A percentile compares a stretch with the other conserved stretches of the same genome.
Conservation (phyloP, 2,888 invertebrate genomes). For the Notodonta ziczac region DNA sequence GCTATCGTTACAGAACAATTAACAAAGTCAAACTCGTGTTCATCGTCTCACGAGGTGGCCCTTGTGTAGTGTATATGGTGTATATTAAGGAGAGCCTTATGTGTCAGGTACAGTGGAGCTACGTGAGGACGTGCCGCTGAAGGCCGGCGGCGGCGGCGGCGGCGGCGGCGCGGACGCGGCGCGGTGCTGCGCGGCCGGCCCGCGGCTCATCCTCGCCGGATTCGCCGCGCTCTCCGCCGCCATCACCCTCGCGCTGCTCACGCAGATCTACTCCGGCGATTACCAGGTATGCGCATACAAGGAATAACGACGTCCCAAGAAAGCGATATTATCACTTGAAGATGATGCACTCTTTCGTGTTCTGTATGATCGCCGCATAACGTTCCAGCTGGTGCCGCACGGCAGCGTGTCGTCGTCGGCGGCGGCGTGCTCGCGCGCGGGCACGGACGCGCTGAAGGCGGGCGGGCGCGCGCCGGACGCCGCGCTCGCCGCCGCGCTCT, state of each 20-base stretch:
- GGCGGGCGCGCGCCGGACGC: slow-evolving; percentile 93
- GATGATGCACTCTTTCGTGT: no score
- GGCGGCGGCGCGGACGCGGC: slow-evolving; percentile 40
- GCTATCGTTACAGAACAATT: no score
- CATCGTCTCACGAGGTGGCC: no score
- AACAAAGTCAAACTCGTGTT: no score
- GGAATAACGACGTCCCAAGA: neutral
- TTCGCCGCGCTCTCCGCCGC: slow-evolving; percentile 87
- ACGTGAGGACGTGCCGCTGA: slow-evolving; percentile 85
- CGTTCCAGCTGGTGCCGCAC: slow-evolving; percentile 86
- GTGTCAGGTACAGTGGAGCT: slow-evolving; percentile 71
- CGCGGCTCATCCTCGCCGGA: slow-evolving; percentile 87
- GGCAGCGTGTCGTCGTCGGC: slow-evolving; percentile 91
- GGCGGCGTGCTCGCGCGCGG: slow-evolving; percentile 89
- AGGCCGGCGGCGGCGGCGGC: slow-evolving; percentile 52
- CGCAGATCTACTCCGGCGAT: slow-evolving; percentile 90
- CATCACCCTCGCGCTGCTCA: slow-evolving; percentile 88
- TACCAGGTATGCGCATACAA: slow-evolving; percentile 84
- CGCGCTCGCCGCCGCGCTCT: slow-evolving; percentile 89
- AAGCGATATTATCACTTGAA: no score
- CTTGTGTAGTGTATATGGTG: no score
- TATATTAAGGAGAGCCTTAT: neutral
- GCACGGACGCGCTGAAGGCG: slow-evolving; percentile 87
- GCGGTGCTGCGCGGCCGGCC: slow-evolving; percentile 76
- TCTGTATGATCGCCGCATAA: neutral